Base-by-base conservation (phyloP, 1,140 invertebrate species). In the Aricia agestis region DNA sequence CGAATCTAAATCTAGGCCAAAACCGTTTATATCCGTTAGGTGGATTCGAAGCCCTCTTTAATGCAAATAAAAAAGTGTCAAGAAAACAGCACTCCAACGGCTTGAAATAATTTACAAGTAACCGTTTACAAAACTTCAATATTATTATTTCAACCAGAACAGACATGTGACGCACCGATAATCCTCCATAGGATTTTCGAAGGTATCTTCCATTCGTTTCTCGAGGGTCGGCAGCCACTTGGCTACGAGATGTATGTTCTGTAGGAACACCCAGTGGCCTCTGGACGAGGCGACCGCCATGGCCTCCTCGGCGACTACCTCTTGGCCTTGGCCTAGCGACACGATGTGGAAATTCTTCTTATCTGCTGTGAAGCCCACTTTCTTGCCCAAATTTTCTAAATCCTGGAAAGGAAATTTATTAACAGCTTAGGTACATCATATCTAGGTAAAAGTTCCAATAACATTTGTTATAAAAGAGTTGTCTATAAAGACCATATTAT, bases 251-350 rank as follows among this genome's bases (percentile, higher is more conserved):
- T 99, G 98, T 67, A 99, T 95, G 89, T 99, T 99, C 93, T 98
- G 94, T 11, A 94, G 92, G 59, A 99, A 97, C 7, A 99, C 98
- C 98, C 98, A 99, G 82, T 99, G 96, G 0, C 98, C 98, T 69
- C 95, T 86, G 45, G 92, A 90, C 0, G 96, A 94, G 0, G 97
- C 96, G 0, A 95, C 81, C 61, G 96, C 95, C 93, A 99, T 95
- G 1, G 97, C 96, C 75, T 95, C 93, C 84, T 99, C 97, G 0
- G 98, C 98, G 0, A 99, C 95, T 4, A 95, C 92, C 91, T 99
- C 98, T 88, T 99, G 98, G 3, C 98, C 98, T 92, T 99, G 98
- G 18, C 98, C 98, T 15, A 99, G 88, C 0, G 98, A 98, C 5
- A 99, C 96, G 80, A 97, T 98, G 86, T 98, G 97, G 82, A 99